Percentiles rank a stretch among this genome's conserved stretches.
Conservation (phyloP, 2,113 vertebrate genomes). For the Anolis carolinensis region DNA sequence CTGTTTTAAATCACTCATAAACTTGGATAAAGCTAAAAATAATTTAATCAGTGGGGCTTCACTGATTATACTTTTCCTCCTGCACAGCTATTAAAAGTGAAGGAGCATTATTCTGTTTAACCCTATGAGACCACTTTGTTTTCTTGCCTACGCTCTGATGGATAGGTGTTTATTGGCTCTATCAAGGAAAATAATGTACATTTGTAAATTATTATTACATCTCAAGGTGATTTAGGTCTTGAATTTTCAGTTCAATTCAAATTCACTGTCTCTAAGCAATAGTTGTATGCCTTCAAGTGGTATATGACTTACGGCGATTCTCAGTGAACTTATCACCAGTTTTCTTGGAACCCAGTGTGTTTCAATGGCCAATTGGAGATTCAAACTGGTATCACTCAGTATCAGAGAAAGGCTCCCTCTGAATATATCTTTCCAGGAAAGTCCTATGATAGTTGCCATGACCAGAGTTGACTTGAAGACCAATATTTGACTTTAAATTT, state of each 20-base stretch:
- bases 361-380: too few relatives aligned
- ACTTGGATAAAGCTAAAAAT: neutral
- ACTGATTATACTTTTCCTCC: neutral
- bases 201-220: neutral
- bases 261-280: neutral
- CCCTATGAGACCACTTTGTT: neutral
- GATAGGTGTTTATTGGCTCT: neutral
- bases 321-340: too few relatives aligned
- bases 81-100: neutral
- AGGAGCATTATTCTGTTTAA: neutral
- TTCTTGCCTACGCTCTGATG: neutral
- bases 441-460: too few relatives aligned
- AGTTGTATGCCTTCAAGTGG: neutral
- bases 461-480: too few relatives aligned
- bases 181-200: neutral
- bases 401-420: too few relatives aligned
- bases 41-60: too few relatives aligned
- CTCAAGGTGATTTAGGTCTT: neutral
- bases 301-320: too few relatives aligned
- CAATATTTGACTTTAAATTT: too few relatives aligned
- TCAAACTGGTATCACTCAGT: too few relatives aligned
- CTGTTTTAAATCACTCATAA: neutral
- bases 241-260: neutral
- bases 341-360: too few relatives aligned
- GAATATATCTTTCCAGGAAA: too few relatives aligned